phyloP scores from a whole-genome alignment of 2,113 vertebrate genomes.

The Nibea albiflora region DNA sequence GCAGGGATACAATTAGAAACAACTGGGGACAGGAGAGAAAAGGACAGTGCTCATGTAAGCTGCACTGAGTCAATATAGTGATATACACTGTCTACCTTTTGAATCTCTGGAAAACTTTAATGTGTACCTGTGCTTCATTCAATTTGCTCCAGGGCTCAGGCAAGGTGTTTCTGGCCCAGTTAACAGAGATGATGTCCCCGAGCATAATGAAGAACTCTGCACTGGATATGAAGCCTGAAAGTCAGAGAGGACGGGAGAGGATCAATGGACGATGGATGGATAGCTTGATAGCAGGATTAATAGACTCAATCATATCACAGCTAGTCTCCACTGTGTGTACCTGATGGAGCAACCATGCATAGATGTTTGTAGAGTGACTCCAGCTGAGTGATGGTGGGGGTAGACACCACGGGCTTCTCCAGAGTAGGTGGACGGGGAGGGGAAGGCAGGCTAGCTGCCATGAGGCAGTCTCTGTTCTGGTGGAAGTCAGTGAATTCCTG shows the following conservation, averaged over 20 bases:
- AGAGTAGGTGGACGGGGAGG: constrained; percentile 65
- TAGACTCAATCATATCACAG: background rate
- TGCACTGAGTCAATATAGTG: too few relatives aligned
- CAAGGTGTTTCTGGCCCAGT: constrained; percentile 79
- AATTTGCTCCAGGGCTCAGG: constrained; percentile 86
- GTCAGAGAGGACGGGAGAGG: constrained; percentile 26
- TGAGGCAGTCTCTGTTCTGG: constrained; percentile 82
- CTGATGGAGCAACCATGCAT: constrained; percentile 86
- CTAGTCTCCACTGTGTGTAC: constrained; percentile 68
- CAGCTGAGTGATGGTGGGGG: constrained; percentile 87
- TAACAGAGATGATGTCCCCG: constrained; percentile 77
- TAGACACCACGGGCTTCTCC: constrained; percentile 79
- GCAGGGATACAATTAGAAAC: constrained; percentile 80
- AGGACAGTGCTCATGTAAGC: background rate
- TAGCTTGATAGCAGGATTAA: background rate
- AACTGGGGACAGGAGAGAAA: constrained; percentile 75
- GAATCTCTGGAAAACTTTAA: constrained; percentile 32
- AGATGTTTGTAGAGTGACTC: constrained; percentile 81
- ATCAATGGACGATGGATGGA: background rate
- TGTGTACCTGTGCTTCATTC: constrained; percentile 79
- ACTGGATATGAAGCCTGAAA: constrained; percentile 85
- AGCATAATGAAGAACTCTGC: constrained; percentile 83
- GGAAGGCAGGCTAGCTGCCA: constrained; percentile 78
- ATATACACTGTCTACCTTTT: background rate
- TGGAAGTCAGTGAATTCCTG: constrained; percentile 85